Base-by-base conservation (phyloP, 2,113 vertebrate species). In the Nyctereutes procyonoides region DNA sequence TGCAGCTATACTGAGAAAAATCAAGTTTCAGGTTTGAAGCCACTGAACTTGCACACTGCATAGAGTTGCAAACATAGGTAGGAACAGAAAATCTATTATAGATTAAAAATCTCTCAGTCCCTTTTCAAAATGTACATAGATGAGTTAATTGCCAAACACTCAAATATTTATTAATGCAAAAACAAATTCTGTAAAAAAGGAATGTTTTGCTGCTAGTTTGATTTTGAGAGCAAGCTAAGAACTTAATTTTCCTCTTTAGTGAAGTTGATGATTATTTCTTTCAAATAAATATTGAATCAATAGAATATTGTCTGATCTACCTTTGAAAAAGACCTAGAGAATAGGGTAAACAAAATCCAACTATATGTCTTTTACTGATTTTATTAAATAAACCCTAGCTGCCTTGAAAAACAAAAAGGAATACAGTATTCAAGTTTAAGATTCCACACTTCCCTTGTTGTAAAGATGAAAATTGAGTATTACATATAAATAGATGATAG, bases 11-110 rank as follows among this genome's bases (percentile, higher is more conserved):
- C 95, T 97, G 95, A 98, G 97, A 98, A 97, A 98, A 99, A 98
- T 99, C 98, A 98, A 98, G 95, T 98, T 98, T 98, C 98, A 99
- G 97, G 99, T 99, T 98, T 98, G 98, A 98, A 99, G 93, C 96
- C 98, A 98, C 96, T 98, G 97, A 98, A 99, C 98, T 99, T 99
- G 97, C n/a, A 96, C 95, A 97, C 22, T 95, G 83, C 93, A 98
- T 95, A 96, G 82, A 98, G 88, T 97, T 98, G 84, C 84, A 98
- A 98, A 98, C 95, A 93, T 84, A 97, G 35, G 93, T 92, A 82
- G 97, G 16, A 97, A 90, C 79, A 98, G 53, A 97, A 98, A 98
- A 93, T 56, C 73, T 97, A 97, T 96, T 96, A 97, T 38, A 98
- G 76, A 88, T 94, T 84, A 92, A 82, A 93, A 97, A 98, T 89